These are phyloP conservation scores for Oryzias woworae DNA, from an alignment of 2,113 vertebrate genomes.

Conservation along the genomic window DNA sequence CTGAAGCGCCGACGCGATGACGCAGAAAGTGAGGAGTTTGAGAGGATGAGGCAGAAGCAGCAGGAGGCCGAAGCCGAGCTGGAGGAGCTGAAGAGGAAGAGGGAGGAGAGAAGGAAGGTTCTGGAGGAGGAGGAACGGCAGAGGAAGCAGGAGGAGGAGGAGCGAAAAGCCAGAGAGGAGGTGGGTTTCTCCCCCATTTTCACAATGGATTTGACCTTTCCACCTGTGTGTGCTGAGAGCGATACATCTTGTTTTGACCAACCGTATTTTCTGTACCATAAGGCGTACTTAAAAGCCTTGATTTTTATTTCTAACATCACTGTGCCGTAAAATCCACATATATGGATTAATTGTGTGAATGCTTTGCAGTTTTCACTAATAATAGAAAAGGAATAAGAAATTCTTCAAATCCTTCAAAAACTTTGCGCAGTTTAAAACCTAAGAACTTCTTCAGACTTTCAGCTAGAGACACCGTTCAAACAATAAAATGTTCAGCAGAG, in stretches of 20 bases:
- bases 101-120: slow-evolving; percentile 91
- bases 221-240: slow-evolving; percentile 13
- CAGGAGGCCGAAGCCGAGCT: slow-evolving; percentile 89
- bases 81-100: slow-evolving; percentile 91
- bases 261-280: too few species aligned
- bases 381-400: too few species aligned
- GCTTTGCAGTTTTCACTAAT: too few species aligned
- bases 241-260: slow-evolving; percentile 15
- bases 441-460: too few species aligned
- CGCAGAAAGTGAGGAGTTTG: slow-evolving; percentile 87
- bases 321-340: too few species aligned
- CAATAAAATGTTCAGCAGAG: too few species aligned
- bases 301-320: too few species aligned
- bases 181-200: slow-evolving; percentile 51
- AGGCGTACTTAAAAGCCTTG: too few species aligned
- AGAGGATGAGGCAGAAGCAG: slow-evolving; percentile 91
- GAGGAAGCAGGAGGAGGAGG: slow-evolving; percentile 88
- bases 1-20: slow-evolving; percentile 88
- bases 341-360: too few species aligned
- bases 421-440: too few species aligned
- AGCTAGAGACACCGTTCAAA: too few species aligned
- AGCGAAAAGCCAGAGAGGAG: slow-evolving; percentile 89
- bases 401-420: too few species aligned
- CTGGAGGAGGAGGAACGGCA: slow-evolving; percentile 91
- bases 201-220: slow-evolving; percentile 20